phyloP scores from a whole-genome alignment of 2,888 invertebrate genomes.

The Callyntrura guangdongensis region DNA sequence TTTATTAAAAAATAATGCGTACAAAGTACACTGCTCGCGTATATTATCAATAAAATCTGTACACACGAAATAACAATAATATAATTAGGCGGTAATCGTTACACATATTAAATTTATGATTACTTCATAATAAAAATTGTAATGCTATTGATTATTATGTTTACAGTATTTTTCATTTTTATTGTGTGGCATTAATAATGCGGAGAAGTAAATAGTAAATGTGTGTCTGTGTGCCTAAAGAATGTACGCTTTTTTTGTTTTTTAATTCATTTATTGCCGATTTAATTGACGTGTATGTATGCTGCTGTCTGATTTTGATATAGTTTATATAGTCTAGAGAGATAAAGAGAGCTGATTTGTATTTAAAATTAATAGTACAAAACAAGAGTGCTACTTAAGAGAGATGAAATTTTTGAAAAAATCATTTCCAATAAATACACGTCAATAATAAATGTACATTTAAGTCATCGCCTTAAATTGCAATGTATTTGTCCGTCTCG shows the following conservation, averaged over 20 bases:
- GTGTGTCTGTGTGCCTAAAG: slow-evolving; percentile 7
- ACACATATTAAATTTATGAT: neutral
- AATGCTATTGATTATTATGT: slow-evolving; percentile 1
- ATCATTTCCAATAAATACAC: too few relatives aligned
- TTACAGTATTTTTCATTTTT: neutral
- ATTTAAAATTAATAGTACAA: neutral
- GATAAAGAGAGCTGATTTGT: neutral
- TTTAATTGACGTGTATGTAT: neutral
- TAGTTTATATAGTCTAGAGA: neutral
- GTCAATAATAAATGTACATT: neutral
- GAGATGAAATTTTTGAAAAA: slow-evolving; percentile 1
- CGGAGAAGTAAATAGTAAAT: neutral
- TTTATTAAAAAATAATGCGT: slow-evolving; percentile 58
- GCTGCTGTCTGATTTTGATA: slow-evolving; percentile 5
- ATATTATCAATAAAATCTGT: slow-evolving; percentile 48
- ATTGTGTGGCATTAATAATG: neutral
- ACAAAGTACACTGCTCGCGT: slow-evolving; percentile 50
- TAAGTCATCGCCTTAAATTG: neutral
- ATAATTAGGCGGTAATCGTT: neutral
- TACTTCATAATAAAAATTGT: slow-evolving; percentile 42
- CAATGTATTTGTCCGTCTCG: neutral
- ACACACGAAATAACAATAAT: slow-evolving; percentile 49
- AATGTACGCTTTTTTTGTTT: neutral
- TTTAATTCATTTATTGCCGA: slow-evolving; percentile 3
- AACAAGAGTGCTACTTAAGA: neutral